These are phyloP conservation scores for Trichopria drosophilae DNA, from an alignment of 2,888 invertebrate species.

Conservation along the genomic window DNA sequence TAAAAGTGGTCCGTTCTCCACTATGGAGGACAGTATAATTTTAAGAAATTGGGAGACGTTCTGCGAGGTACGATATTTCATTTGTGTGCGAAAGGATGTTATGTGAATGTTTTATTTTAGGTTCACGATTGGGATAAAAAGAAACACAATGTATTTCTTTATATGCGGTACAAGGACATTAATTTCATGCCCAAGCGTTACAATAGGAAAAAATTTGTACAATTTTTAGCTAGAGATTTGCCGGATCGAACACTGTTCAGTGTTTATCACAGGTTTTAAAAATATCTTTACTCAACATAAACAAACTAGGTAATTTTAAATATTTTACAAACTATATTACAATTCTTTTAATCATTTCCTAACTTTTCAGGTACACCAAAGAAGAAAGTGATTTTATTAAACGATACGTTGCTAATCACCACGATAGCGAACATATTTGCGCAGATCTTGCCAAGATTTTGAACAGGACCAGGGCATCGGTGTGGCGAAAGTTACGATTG, in stretches of 20 bases:
- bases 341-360: not conserved
- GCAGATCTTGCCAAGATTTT: conserved; percentile 46
- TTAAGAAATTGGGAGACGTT: conserved; percentile 49
- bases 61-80: conserved; percentile 42
- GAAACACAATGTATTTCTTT: conserved; percentile 43
- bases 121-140: conserved; percentile 43
- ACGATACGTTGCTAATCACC: conserved; percentile 38
- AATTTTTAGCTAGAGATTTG: conserved; percentile 49
- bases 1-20: conserved; percentile 38
- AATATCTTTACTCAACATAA: conserved; percentile 37
- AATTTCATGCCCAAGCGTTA: conserved; percentile 34
- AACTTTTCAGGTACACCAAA: conserved; percentile 39
- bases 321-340: not conserved
- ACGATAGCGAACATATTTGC: conserved; percentile 37
- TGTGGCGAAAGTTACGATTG: conserved; percentile 49
- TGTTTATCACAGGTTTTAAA: conserved; percentile 50
- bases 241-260: conserved; percentile 50
- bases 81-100: conserved; percentile 2
- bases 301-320: conserved; percentile 36
- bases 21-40: conserved; percentile 44
- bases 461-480: conserved; percentile 49
- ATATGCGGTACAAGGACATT: conserved; percentile 34
- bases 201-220: conserved; percentile 48
- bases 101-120: conserved; percentile 34
- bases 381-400: conserved; percentile 47